phyloP scores from a whole-genome alignment of 2,113 vertebrate species.

The Grammomys surdaster region DNA sequence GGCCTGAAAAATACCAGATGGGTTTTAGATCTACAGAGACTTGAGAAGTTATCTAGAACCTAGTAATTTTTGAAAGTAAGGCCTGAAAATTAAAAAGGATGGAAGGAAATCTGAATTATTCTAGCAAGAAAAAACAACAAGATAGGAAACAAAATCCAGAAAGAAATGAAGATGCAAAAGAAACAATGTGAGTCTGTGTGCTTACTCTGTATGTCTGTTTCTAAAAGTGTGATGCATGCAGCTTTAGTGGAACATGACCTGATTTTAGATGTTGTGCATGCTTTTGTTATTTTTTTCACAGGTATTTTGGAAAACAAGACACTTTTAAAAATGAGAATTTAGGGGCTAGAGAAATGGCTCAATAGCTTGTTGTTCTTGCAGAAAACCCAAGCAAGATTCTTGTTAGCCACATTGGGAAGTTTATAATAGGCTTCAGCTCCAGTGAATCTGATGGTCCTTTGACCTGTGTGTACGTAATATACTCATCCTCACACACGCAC shows the following conservation, averaged over 20 bases:
- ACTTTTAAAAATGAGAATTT: not conserved
- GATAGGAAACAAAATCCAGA: not conserved
- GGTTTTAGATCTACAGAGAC: slow-evolving; percentile 20
- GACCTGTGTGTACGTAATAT: not conserved
- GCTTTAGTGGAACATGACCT: not conserved
- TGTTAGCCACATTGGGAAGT: not conserved
- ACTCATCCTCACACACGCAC: not conserved
- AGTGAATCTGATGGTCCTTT: not conserved
- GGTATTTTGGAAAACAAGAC: not conserved
- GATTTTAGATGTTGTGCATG: not conserved
- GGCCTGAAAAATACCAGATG: not conserved
- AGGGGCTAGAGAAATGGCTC: not conserved
- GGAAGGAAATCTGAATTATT: not conserved
- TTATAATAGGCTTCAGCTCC: not conserved
- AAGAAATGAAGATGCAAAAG: not conserved
- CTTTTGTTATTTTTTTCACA: slow-evolving; percentile 29
- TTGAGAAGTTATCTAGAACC: not conserved
- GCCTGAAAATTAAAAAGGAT: not conserved
- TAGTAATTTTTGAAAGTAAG: not conserved
- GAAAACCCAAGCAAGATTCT: not conserved
- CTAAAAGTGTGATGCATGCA: not conserved
- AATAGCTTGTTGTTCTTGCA: not conserved
- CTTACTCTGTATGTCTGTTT: not conserved
- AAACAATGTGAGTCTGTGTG: not conserved
- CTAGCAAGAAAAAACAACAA: not conserved